A percentile compares a stretch with the other conserved stretches of the same genome.
Evolutionary conservation across 2,113 vertebrate genomes (phyloP).

Genomic region (Platysternon megacephalum): DNA sequence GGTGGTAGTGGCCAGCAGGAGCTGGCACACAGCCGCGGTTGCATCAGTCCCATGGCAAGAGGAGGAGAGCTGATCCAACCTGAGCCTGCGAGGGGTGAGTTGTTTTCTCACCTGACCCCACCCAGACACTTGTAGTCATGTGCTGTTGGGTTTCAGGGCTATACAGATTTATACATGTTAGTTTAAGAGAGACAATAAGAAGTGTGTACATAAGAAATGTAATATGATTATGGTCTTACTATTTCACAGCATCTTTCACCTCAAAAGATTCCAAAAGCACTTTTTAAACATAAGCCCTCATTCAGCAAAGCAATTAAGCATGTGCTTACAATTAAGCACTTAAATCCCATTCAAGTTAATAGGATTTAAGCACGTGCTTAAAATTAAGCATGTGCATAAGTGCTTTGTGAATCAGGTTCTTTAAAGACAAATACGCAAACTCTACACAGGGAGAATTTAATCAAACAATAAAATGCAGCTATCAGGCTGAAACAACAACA

Average conservation of each 20-base stretch:
- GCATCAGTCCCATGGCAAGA: too few relatives aligned
- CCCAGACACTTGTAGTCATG: too few relatives aligned
- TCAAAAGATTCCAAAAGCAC: background rate
- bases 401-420: background rate
- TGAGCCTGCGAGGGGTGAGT: too few relatives aligned
- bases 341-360: too few relatives aligned
- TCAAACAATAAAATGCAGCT: background rate
- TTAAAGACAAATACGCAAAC: background rate
- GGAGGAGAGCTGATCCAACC: too few relatives aligned
- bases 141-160: too few relatives aligned
- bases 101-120: too few relatives aligned
- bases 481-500: background rate
- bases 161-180: background rate
- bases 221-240: background rate
- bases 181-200: background rate
- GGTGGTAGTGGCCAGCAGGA: too few relatives aligned
- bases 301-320: background rate
- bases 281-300: background rate
- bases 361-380: background rate
- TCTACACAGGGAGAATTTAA: background rate
- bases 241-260: background rate
- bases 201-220: background rate
- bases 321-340: background rate
- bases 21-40: too few relatives aligned
- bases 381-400: fast-evolving